Base-by-base conservation (phyloP, 2,888 invertebrate genomes). In the Eupithecia inturbata region DNA sequence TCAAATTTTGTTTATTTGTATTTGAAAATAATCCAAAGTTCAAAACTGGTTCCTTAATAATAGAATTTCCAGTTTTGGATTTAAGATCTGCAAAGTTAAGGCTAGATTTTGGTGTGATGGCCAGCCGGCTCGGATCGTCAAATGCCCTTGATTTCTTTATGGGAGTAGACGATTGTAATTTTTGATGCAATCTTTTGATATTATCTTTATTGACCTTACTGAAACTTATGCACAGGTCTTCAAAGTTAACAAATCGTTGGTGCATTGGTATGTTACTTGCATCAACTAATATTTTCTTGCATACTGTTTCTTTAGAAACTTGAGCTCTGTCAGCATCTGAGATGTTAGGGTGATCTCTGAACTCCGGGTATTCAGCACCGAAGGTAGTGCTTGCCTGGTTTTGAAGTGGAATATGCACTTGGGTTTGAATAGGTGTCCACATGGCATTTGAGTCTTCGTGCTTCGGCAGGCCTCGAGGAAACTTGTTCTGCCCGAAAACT, bases 401-500 rank as follows among this genome's bases (percentile, higher is more conserved):
- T 26, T 9, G 53, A 57, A 63, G n/a, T 3, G 79, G 70, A 68
- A 80, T 78, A 5, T 83, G 80, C 3, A 77, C 72, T 53, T 82
- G 81, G n/a, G 81, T 45, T 7, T 81, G 83, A 1, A 85, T 72
- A 3, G 85, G 83, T 5, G 83, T 72, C 83, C 84, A 85, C 53
- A 84, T 22, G 12, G 83, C 74, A 36, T 84, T 84, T 2, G 82
- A 73, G 1, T 78, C 62, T 5, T 80, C 79, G 7, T 22, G 33
- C n/a, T 68, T 70, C 3, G 80, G 67, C 1, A 83, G 63, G 45
- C 84, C 83, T 45, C 80, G 85, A 0, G 85, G 84, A 66, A 86
- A 89, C 0, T 70, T 68, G 0, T 80, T 75, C 79, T 87, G 83
- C 6, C 87, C 85, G 76, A 86, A 88, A 5, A 72, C 67, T 70